Evolutionary conservation across 2,113 vertebrate genomes (phyloP), one percentile per base, ranked within the genome.

Genomic region (Coryphaenoides rupestris): DNA sequence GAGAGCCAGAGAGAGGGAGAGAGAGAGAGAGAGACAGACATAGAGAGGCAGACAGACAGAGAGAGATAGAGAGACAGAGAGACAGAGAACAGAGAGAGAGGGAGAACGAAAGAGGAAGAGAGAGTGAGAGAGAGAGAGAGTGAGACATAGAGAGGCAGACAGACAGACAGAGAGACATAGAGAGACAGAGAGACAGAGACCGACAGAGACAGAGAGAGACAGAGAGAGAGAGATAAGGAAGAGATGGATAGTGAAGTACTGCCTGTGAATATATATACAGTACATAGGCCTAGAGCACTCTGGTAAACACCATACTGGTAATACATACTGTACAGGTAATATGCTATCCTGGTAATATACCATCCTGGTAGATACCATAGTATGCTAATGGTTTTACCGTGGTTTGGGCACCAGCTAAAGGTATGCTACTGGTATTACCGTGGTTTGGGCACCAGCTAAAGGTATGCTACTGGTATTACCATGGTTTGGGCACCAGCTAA

Each of bases 341-440:
- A 40, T 10, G 13, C 33, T 12, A 10, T 40, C 9, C 4, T 40
- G 33, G 33, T 40, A 40, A 12, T 40, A 2, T 40, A 5, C 33
- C 33, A 12, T 40, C 9, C 33, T 40, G 33, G 33, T 40, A 40
- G 33, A 9, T 12, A 40, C 33, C 33, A n/a, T n/a, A n/a, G n/a
- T n/a, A n/a, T n/a, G n/a, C n/a, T n/a, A n/a, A n/a, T 83, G 63
- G 73, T 65, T 54, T 65, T 88, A 98, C 97, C 97, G 92, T 1
- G 97, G 97, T 79, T 91, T 93, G 0, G 97, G 97, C 66, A 99
- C 92, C 26, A 92, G 80, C 17, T 98, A n/a, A n/a, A n/a, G n/a
- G n/a, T n/a, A n/a, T n/a, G n/a, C n/a, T n/a, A n/a, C n/a, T 83
- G 63, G 73, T 65, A 55, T 65, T 88, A 98, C 97, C 97, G 92